Conservation (phyloP, 2,888 invertebrate genomes). For the Papilio gigon region DNA sequence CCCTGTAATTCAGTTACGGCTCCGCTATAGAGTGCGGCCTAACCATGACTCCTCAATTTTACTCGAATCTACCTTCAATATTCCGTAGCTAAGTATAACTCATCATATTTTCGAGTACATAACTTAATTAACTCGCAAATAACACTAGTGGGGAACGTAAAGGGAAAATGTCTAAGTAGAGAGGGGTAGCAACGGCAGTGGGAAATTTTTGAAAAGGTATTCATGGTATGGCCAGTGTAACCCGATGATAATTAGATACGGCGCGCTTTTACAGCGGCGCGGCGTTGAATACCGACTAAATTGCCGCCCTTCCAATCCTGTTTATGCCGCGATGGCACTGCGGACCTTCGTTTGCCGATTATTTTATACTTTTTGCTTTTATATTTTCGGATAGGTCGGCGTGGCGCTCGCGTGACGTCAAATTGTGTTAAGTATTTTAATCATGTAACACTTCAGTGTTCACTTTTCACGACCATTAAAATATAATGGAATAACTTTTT, state of each 20-base stretch:
- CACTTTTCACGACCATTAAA: neutral
- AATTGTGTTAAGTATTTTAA: conserved; percentile 30
- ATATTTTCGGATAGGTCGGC: conserved; percentile 32
- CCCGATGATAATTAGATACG: conserved; percentile 80
- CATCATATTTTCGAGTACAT: neutral
- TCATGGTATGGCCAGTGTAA: conserved; percentile 63
- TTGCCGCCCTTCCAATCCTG: conserved; percentile 79
- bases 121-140: conserved; percentile 10
- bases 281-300: conserved; percentile 79
- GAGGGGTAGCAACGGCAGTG: conserved; percentile 33
- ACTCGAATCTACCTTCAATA: conserved; percentile 37
- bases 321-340: conserved; percentile 71
- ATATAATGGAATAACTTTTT: neutral
- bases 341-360: conserved; percentile 62
- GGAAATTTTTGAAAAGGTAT: conserved; percentile 56
- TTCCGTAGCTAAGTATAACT: conserved; percentile 3
- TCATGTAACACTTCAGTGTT: conserved; percentile 22
- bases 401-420: conserved; percentile 26
- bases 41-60: conserved; percentile 52
- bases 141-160: conserved; percentile 19
- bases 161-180: conserved; percentile 8
- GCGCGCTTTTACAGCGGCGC: conserved; percentile 79
- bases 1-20: conserved; percentile 72
- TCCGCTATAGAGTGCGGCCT: conserved; percentile 51
- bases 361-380: conserved; percentile 51